Percentiles rank a stretch among this genome's conserved stretches.
Evolutionary conservation across 2,888 invertebrate species (phyloP).

Genomic region (Temnothorax unifasciatus): DNA sequence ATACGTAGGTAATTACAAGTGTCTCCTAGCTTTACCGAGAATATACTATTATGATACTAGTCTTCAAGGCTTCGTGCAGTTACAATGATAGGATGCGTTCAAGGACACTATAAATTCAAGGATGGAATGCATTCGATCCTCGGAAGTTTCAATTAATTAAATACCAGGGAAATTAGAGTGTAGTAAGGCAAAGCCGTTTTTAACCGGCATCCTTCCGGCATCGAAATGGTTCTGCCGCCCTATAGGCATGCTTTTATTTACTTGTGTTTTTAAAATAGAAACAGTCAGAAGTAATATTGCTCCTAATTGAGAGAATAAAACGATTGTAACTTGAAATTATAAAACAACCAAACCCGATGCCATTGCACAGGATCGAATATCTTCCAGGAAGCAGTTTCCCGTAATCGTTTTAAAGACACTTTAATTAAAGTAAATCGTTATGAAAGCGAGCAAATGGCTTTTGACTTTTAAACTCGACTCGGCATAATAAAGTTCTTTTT

Average conservation of each 20-base stretch:
- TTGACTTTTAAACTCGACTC: conserved; percentile 44
- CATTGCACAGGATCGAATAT: conserved; percentile 31
- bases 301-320: conserved; percentile 35
- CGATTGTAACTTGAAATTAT: conserved; percentile 10
- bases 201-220: background rate
- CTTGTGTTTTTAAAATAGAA: background rate
- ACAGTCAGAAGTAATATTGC: conserved; percentile 5
- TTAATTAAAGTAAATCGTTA: conserved; percentile 55
- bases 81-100: conserved; percentile 55
- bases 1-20: conserved; percentile 71
- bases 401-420: conserved; percentile 51
- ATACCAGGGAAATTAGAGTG: background rate
- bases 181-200: background rate
- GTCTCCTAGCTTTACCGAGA: conserved; percentile 54
- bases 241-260: background rate
- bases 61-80: conserved; percentile 55
- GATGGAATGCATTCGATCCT: background rate
- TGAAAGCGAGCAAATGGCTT: conserved; percentile 34
- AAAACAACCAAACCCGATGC: conserved; percentile 23
- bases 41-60: conserved; percentile 56
- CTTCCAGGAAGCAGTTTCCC: conserved; percentile 31
- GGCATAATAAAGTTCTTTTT: conserved; percentile 42
- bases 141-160: conserved; percentile 35
- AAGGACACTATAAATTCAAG: conserved; percentile 49
- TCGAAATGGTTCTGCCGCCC: background rate